Conservation (phyloP, 2,797 vertebrate genomes). For the Acrocephalus scirpaceus region DNA sequence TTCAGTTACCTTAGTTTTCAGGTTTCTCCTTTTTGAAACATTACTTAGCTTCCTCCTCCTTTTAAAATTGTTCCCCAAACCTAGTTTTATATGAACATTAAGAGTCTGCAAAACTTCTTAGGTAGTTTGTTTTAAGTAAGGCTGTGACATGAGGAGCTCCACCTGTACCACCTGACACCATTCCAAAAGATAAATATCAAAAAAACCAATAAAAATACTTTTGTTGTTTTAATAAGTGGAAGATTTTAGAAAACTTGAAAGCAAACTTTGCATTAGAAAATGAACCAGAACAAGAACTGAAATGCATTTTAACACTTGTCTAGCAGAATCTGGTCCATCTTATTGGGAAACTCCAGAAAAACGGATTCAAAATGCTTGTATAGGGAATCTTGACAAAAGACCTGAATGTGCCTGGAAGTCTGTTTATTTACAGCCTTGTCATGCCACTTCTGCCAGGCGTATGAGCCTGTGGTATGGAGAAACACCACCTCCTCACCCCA, state of each 20-base stretch:
- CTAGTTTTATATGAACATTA: not conserved
- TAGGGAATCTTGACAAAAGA: not conserved
- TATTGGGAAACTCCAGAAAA: not conserved
- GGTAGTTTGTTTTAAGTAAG: not conserved
- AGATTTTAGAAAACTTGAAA: not conserved
- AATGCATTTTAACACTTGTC: not conserved
- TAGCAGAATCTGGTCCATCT: not conserved
- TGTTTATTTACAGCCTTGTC: not conserved
- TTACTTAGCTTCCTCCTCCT: not conserved
- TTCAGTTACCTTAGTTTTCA: not conserved
- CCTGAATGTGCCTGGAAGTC: not conserved
- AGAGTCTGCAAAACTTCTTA: not conserved
- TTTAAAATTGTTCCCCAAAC: not conserved
- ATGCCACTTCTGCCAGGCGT: not conserved
- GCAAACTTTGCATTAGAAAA: not conserved
- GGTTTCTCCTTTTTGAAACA: not conserved
- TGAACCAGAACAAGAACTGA: not conserved
- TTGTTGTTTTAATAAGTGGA: not conserved
- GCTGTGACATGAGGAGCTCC: not conserved
- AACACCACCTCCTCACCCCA: not conserved
- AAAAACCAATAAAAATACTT: not conserved
- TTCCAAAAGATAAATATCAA: not conserved
- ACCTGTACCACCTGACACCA: not conserved
- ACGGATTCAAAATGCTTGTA: not conserved
- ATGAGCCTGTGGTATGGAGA: not conserved